Base-by-base conservation (phyloP, 1,140 invertebrate species). In the Diabrotica undecimpunctata region DNA sequence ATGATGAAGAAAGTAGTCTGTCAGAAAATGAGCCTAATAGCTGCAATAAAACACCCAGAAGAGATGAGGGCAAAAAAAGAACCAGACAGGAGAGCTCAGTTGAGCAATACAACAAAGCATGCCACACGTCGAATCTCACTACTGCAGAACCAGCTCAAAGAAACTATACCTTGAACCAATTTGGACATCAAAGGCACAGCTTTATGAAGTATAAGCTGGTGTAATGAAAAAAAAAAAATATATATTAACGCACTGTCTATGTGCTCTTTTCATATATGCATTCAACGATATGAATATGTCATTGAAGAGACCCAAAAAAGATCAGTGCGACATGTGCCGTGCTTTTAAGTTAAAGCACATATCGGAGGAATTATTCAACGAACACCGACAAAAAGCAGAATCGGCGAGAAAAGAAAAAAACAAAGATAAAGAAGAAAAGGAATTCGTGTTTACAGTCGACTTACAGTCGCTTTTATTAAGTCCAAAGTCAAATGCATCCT, bases 401-500 rank as follows among this genome's bases (percentile, higher is more conserved):
- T 59, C 68, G 54, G 71, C 66, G 12, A 66, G 66, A 56, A 50
- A 46, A 46, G 67, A 70, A 62, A 73, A 72, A 64, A 41, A 66
- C 13, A 54, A 25, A 10, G 65, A 73, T 60, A 73, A 71, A 66
- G 54, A 64, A 36, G 36, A 61, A 66, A 41, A 37, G 14, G 66
- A 71, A 62, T 8, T 14, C 35, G 53, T 54, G 8, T 54, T 14
- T 12, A 54, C 53, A 13, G 53, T 54, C 11, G 73, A 75, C 66
- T 14, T 74, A 25, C 65, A 72, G 66, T 62, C 74, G 7, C 62
- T 75, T 38, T 61, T 72, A 38, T 57, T 74, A 35, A 37, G 13
- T 41, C 75, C 74, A 38, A 60, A 38, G n/a, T 63, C 69, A 25
- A 70, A 76, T 51, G 74, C 71, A 53, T 72, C 66, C 12, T 55